Evolutionary conservation across 23 tunicate species (phyloP).

Genomic region (Aplidium turbinatum): DNA sequence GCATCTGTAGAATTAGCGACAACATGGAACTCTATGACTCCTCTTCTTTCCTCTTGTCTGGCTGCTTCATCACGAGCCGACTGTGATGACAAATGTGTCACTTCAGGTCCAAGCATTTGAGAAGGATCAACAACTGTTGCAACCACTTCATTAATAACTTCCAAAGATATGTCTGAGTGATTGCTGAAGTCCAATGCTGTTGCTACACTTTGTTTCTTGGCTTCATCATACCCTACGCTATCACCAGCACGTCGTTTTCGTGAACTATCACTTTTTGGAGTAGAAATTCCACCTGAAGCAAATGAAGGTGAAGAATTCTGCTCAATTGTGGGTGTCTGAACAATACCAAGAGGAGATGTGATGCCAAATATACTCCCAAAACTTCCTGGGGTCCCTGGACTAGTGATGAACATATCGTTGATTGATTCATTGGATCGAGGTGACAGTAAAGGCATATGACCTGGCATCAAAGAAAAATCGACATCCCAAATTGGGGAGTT

Average conservation of each 20-base stretch:
- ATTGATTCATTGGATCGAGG: slow-evolving; percentile 88
- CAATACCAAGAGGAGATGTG: slow-evolving; percentile 70
- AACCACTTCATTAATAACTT: slow-evolving; percentile 85
- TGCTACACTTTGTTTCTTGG: slow-evolving; percentile 28
- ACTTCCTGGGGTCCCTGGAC: slow-evolving; percentile 93
- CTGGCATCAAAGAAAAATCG: slow-evolving; percentile 90
- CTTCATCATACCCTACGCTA: slow-evolving; percentile 16
- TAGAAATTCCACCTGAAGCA: slow-evolving; percentile 4
- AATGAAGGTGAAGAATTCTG: slow-evolving; percentile 19
- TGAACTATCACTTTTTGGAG: slow-evolving; percentile 24
- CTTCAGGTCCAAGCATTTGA: slow-evolving; percentile 91
- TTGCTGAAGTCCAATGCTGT: slow-evolving; percentile 20
- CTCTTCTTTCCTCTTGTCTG: slow-evolving; percentile 83
- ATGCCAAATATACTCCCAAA: slow-evolving; percentile 59
- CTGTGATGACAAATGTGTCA: slow-evolving; percentile 71
- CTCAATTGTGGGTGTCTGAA: slow-evolving; percentile 50
- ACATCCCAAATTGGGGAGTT: slow-evolving; percentile 96
- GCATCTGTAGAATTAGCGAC: slow-evolving; percentile 72
- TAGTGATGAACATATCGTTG: slow-evolving; percentile 50
- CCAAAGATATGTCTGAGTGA: slow-evolving; percentile 46
- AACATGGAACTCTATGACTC: slow-evolving; percentile 94
- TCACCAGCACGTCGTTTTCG: slow-evolving; percentile 51
- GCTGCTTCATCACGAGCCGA: slow-evolving; percentile 96
- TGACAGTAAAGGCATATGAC: slow-evolving; percentile 92
- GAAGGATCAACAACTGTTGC: slow-evolving; percentile 79